Conservation (phyloP, 1,140 invertebrate genomes). For the Diorhabda sublineata region DNA sequence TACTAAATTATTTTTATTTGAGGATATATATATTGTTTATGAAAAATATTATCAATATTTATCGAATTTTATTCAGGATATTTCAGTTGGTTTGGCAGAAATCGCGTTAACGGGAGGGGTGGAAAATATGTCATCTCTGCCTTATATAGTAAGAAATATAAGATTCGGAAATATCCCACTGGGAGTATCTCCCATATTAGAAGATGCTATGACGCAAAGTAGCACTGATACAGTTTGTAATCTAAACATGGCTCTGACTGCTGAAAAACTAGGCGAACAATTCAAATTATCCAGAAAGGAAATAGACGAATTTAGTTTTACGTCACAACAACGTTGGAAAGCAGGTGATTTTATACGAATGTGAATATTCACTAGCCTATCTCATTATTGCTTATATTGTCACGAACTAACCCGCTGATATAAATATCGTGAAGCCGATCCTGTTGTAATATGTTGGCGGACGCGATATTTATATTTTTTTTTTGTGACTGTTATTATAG, state of each 20-base stretch:
- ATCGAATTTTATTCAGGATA: conserved; percentile 61
- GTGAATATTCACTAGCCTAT: background rate
- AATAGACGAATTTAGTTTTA: conserved; percentile 83
- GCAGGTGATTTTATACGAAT: conserved; percentile 53
- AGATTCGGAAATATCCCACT: conserved; percentile 82
- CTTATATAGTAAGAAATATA: conserved; percentile 80
- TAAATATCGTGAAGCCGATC: too few species aligned
- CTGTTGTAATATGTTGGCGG: too few species aligned
- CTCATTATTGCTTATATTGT: too few species aligned
- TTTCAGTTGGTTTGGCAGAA: conserved; percentile 77
- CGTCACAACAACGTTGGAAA: conserved; percentile 81
- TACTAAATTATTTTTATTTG: too few species aligned
- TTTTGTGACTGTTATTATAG: too few species aligned
- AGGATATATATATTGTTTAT: too few species aligned
- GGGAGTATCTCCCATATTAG: conserved; percentile 74
- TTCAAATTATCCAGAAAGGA: conserved; percentile 83
- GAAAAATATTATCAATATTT: too few species aligned
- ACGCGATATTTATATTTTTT: too few species aligned
- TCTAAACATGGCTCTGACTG: conserved; percentile 94
- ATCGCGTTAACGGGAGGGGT: conserved; percentile 88
- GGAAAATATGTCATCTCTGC: conserved; percentile 94
- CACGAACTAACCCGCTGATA: too few species aligned
- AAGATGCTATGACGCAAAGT: conserved; percentile 89
- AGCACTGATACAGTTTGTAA: conserved; percentile 86
- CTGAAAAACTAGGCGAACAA: conserved; percentile 93